Percentiles rank a stretch among this genome's conserved stretches.
phyloP scores from a whole-genome alignment of 2,888 invertebrate species.

The Leptinotarsa rubiginosa region DNA sequence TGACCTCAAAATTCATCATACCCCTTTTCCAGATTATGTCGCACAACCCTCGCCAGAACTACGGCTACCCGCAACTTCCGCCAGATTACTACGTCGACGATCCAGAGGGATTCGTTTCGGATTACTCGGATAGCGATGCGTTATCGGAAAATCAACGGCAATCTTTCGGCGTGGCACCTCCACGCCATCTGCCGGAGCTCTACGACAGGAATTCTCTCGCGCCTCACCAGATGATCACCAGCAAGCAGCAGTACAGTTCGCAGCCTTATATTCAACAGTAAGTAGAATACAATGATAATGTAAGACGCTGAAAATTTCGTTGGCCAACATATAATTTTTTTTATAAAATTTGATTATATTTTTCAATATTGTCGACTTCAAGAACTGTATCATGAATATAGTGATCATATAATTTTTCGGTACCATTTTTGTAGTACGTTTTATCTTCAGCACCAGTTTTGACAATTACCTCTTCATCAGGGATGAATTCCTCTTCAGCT shows the following conservation, averaged over 20 bases:
- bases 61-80: conserved; percentile 31
- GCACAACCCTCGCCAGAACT: conserved; percentile 28
- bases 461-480: too few relatives aligned
- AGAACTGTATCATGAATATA: too few relatives aligned
- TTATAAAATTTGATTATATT: too few relatives aligned
- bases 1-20: not conserved
- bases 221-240: conserved; percentile 29
- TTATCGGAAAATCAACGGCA: conserved; percentile 42
- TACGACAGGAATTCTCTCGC: conserved; percentile 46
- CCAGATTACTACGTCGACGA: conserved; percentile 52
- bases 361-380: too few relatives aligned
- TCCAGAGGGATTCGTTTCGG: conserved; percentile 51
- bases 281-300: conserved; percentile 5
- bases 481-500: too few relatives aligned
- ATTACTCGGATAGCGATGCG: conserved; percentile 54
- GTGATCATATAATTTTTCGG: too few relatives aligned
- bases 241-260: conserved; percentile 22
- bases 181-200: conserved; percentile 49
- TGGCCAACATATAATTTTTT: too few relatives aligned
- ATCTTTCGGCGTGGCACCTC: conserved; percentile 19
- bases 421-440: too few relatives aligned
- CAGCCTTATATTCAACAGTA: conserved; percentile 39
- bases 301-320: too few relatives aligned
- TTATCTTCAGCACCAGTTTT: too few relatives aligned
- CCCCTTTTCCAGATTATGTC: conserved; percentile 31